Base-by-base conservation (phyloP, 2,797 vertebrate genomes). In the Kryptopterus vitreolus region DNA sequence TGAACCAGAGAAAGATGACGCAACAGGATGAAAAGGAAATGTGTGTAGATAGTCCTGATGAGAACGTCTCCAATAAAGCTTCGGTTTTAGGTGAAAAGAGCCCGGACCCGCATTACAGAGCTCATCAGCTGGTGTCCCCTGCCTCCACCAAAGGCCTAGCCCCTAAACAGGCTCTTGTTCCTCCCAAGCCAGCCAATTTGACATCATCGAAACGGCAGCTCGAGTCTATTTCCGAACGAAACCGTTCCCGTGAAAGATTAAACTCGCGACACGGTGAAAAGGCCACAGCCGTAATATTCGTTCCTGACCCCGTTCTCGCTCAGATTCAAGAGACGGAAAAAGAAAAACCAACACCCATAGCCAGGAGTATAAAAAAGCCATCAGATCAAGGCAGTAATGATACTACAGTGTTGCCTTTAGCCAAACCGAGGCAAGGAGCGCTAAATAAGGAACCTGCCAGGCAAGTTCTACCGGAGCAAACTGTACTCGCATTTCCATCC, bases 11-110 rank as follows among this genome's bases (percentile, higher is more conserved):
- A 82, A 79, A 89, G 20, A 88, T 82, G 78, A 88, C 88, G 12
- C 58, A 86, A 29, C 69, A 83, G 24, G 61, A 88, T 13, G 85
- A 86, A 79, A 78, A 87, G 75, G 94, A 94, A 83, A 89, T 95
- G 87, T 94, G 91, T 66, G 93, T 94, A 59, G 94, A 95, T 24
- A 85, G 81, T 5, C 92, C 93, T 38, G 82, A 65, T 48, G 86
- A 88, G 26, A 3, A 10, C 3, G 4, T 13, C 43, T 29, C 24
- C 11, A 85, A 31, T 73, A 77, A 11, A 55, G 62, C 86, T 31
- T 80, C 76, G 7, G 8, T 52, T 48, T 59, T 78, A 16, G 83
- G 81, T 26, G 86, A 87, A 35, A 91, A 76, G 48, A 86, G 15
- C 33, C 35, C 74, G 5, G 77, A 58, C 18, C 77, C 83, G 62